Evolutionary conservation across 2,797 vertebrate genomes (phyloP), one percentile per base, ranked within the genome.

Genomic region (Etheostoma nigrum): DNA sequence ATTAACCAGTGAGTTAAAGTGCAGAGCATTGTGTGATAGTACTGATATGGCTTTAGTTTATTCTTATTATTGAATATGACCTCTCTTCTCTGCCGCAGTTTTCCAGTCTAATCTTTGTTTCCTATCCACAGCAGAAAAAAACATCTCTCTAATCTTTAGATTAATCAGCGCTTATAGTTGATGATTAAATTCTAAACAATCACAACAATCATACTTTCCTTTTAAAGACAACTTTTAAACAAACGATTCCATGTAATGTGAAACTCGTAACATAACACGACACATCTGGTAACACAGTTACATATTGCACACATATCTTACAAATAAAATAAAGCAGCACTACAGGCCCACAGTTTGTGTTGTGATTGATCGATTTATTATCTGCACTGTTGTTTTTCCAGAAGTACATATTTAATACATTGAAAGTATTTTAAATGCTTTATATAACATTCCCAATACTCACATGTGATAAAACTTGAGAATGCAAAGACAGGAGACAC

Each of bases 61-160:
- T 78, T 49, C 15, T 10, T 52, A 30, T 55, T 72, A 49, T 71
- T 76, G 2, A 30, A 47, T 4, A 11, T 61, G 54, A 73, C 78
- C 58, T 45, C 30, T 68, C 33, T 36, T 42, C 48, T 40, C 40
- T 73, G 55, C 14, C 54, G 10, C 63, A 67, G 42, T 63, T 79
- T 60, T 49, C 33, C 44, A 66, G 30, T 18, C 44, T 58, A 15
- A 55, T 62, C 23, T 66, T 53, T 74, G 33, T 67, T 65, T 42
- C 13, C 23, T 16, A 12, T 75, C 13, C 25, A 62, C 23, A 21
- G 6, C 62, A 62, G 40, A 48, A 59, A 63, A 58, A 47, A 78
- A 54, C 18, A n/a, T 36, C 25, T 49, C 10, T 52, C 33, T 54
- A 21, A 30, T 61, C 21, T 80, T 57, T 52, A 44, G 14, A 47